Evolutionary conservation across 2,113 vertebrate genomes (phyloP), one percentile per base, ranked within the genome.

Genomic region (Caranx melampygus): DNA sequence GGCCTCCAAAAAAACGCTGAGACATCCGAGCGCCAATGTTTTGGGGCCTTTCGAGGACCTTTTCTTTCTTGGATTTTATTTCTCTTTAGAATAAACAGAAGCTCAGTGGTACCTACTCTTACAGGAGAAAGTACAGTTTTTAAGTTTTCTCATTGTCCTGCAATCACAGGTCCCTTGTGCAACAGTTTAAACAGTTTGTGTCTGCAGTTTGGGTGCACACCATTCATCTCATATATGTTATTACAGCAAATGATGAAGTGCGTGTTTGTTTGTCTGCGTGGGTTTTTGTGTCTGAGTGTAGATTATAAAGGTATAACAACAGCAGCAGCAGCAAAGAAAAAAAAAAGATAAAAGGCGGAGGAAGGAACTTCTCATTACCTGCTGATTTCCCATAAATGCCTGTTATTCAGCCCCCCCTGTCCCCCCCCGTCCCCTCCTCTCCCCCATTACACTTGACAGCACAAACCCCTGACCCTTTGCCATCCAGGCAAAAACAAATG

Each of bases 11-110:
- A 26, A 44, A 9, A 57, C 74, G 51, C 7, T 0, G 37, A 54
- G 84, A 89, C 80, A 86, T 85, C 74, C 5, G 83, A 91, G 71
- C 83, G 71, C 83, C 82, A 1, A 35, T 78, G 81, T 84, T 89
- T 89, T 84, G 77, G 61, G 61, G 62, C 45, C 72, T 75, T 82
- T 82, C 60, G 49, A 84, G 59, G 35, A 64, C n/a, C 79, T 68
- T 76, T 79, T 88, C 87, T 66, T 69, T 65, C 72, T 81, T 61
- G 86, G 83, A 86, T 88, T 77, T 82, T 31, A 81, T 78, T 82
- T 70, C 76, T 73, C 71, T 80, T 10, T 40, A 85, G 92, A 92
- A 89, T 75, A 92, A 89, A 90, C 90, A 86, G 74, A 72, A 73
- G 64, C 11, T 61, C 21, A 5, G 26, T 81, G 60, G 60, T 77